Conservation (phyloP, 2,797 vertebrate species). For the Sandelia bainsii region DNA sequence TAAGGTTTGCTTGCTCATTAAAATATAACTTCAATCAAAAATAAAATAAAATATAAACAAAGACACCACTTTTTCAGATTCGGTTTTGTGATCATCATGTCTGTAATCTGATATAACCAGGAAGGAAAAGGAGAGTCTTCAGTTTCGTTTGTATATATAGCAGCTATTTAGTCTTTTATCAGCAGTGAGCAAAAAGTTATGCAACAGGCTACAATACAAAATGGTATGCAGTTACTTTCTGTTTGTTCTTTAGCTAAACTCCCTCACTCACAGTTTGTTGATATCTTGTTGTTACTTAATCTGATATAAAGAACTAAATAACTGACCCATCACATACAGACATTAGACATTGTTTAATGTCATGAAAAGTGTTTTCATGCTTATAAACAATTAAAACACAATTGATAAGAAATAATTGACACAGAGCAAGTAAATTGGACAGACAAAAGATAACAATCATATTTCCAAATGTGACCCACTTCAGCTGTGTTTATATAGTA, state of each 20-base stretch:
- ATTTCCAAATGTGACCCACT: constrained; percentile 1
- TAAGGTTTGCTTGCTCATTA: no score
- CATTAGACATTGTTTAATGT: constrained; percentile 8
- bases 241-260: background rate
- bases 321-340: background rate
- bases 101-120: constrained; percentile 50
- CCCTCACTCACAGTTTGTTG: background rate
- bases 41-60: background rate
- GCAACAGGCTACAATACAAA: background rate
- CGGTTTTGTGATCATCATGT: constrained; percentile 4
- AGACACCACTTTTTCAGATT: constrained; percentile 1
- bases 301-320: background rate
- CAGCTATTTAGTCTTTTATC: no score
- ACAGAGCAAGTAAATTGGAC: constrained; percentile 6
- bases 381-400: background rate
- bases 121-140: constrained; percentile 39
- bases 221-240: background rate
- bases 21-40: no score
- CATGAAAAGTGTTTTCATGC: background rate
- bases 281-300: background rate
- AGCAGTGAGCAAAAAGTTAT: background rate
- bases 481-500: background rate
- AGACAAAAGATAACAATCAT: background rate
- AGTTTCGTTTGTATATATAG: constrained; percentile 43
- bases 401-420: constrained; percentile 4